Base-by-base conservation (phyloP, 2,888 invertebrate species). In the Macrophya alboannulata region DNA sequence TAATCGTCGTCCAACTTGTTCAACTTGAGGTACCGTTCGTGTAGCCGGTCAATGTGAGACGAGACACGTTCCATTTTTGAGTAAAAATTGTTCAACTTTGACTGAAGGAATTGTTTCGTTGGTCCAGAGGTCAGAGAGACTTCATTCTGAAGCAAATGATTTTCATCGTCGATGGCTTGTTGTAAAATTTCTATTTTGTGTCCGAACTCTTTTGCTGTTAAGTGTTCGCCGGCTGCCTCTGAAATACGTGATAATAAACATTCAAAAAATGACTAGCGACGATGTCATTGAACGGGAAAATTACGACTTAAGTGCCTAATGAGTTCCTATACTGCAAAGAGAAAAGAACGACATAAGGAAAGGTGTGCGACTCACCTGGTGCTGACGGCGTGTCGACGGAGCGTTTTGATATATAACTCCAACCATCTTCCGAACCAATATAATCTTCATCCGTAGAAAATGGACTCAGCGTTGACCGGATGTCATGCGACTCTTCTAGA, bases 1-100 rank as follows among this genome's bases (percentile, higher is more conserved):
- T 89, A 89, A 86, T 89, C 89, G n/a, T 89, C 89, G 25, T 86
- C 85, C 10, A 89, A 72, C 71, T 87, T 84, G 62, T 87, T 87
- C 15, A 48, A 25, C 12, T 55, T 82, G 43, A 88, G 82, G 59
- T 86, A 89, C 40, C 85, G 82, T 77, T 89, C 84, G 31, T 89
- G 88, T 25, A 88, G 81, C 76, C 76, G 85, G 25, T 89, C 88
- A 31, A 89, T 89, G 43, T 83, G 86, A 37, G 85, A 43, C 4
- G 88, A 62, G 10, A 89, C 45, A 12, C 45, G 8, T 40, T 89
- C 87, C 88, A 89, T 88, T 76, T 85, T 87, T 3, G 85, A 48
- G 21, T 86, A 85, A 86, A 85, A 88, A 1, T 51, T 21, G 40
- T 84, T 40, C 37, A 86, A n/a, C 31, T 83, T 59, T 17, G 40